Evolutionary conservation across 2,797 vertebrate genomes (phyloP).

Genomic region (Parauchenoglanis punctatus): DNA sequence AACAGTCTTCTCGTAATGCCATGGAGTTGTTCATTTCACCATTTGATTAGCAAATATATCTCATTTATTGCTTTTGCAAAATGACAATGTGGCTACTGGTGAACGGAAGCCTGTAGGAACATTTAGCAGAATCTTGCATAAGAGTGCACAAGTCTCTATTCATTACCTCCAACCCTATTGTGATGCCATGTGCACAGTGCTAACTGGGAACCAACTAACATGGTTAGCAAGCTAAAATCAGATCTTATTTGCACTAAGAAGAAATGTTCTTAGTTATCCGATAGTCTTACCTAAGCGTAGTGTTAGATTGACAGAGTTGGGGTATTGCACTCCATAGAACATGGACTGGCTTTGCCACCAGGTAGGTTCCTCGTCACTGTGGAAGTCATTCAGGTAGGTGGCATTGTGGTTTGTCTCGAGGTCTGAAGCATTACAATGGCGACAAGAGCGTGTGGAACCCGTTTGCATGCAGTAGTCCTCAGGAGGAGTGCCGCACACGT

Average conservation of each 20-base stretch:
- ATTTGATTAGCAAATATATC: background rate
- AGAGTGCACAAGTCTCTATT: background rate
- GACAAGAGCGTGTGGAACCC: slow-evolving; percentile 80
- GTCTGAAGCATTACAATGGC: slow-evolving; percentile 76
- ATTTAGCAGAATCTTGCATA: background rate
- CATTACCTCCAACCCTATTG: background rate
- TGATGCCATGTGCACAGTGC: background rate
- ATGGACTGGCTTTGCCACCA: slow-evolving; percentile 99
- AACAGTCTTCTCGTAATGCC: background rate
- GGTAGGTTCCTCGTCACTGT: slow-evolving; percentile 87
- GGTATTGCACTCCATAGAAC: slow-evolving; percentile 88
- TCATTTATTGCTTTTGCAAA: background rate
- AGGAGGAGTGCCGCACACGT: slow-evolving; percentile 82
- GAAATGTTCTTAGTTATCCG: background rate
- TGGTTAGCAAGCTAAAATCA: background rate
- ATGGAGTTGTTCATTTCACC: background rate
- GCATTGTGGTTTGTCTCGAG: slow-evolving; percentile 78
- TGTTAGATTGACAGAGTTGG: slow-evolving; percentile 87
- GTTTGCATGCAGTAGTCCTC: slow-evolving; percentile 93
- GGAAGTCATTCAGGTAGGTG: slow-evolving; percentile 88
- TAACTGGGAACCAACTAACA: background rate
- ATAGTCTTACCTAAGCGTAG: slow-evolving; percentile 84
- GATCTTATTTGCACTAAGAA: background rate
- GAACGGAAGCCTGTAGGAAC: background rate
- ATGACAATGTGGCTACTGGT: background rate